Evolutionary conservation across 2,113 vertebrate genomes (phyloP), one percentile per base, ranked within the genome.

Genomic region (Clarias magur): DNA sequence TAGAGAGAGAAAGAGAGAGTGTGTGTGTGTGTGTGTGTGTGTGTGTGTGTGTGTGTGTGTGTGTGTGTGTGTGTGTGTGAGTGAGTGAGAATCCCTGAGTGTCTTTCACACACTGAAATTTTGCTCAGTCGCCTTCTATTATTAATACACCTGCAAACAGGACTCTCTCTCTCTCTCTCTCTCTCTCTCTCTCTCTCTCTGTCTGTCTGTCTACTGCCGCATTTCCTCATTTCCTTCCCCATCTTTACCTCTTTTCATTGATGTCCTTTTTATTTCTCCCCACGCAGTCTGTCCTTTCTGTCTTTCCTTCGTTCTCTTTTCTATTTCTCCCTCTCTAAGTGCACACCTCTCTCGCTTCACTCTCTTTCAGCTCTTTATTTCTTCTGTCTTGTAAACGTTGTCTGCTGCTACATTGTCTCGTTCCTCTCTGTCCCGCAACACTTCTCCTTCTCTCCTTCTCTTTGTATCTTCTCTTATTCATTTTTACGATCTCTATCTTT

Each of bases 81-180:
- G 11, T 27, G 30, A 48, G 19, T 13, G 73, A 73, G 12, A 48
- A 75, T 48, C 72, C 21, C 42, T 78, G 73, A 82, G 42, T 81
- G 54, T 75, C 38, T 4, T 53, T 19, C 67, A 68, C 48, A 53
- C 21, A 16, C 73, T n/a, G 21, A 54, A 54, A 78, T 54, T 78
- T 15, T 78, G 3, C 27, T 57, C 53, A 8, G 13, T 57, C 53
- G 57, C 76, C n/a, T 54, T 78, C 23, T 78, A 16, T 54, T 54
- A 54, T 54, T 78, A 54, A 76, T 76, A 78, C n/a, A 53, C n/a
- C 73, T 79, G 76, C n/a, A 79, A 79, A 30, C 57, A 15, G n/a
- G 48, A 72, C 12, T 15, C n/a, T 10, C 38, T 25, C 38, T 53
- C 38, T 75, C 34, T 53, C 42, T 75, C 68, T 72, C 68, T 21